Conservation (phyloP, 2,113 vertebrate species). For the Taxidea taxus region DNA sequence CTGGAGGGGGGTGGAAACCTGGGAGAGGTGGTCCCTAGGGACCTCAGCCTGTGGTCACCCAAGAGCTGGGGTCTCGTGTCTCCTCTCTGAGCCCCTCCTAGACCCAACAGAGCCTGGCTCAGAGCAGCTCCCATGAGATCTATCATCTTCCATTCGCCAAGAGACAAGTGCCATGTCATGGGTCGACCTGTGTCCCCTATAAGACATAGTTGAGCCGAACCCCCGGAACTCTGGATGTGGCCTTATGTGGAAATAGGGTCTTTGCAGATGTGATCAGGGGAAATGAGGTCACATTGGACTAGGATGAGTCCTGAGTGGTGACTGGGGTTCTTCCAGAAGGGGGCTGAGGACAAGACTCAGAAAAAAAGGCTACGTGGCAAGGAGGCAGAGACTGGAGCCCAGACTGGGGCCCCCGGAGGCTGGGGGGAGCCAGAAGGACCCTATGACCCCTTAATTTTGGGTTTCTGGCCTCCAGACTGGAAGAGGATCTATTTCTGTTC, state of each 20-base stretch:
- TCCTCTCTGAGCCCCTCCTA: background rate
- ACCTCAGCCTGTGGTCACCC: background rate
- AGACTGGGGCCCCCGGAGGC: background rate
- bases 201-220: background rate
- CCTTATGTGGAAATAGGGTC: background rate
- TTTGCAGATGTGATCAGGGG: too few relatives aligned
- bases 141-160: fast-evolving
- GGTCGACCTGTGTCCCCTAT: background rate
- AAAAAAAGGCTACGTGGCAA: background rate
- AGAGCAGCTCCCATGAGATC: background rate
- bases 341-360: background rate
- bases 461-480: background rate
- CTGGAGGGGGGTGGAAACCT: background rate
- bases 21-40: background rate
- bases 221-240: background rate
- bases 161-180: fast-evolving
- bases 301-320: background rate
- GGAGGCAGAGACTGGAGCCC: background rate
- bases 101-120: background rate
- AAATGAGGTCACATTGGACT: too few relatives aligned
- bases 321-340: background rate
- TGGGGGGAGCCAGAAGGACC: background rate
- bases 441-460: background rate
- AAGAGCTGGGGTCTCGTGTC: background rate
- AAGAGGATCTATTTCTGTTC: background rate